These are phyloP conservation scores for Tetragonula carbonaria DNA, from an alignment of 2,888 invertebrate species.

Conservation along the genomic window DNA sequence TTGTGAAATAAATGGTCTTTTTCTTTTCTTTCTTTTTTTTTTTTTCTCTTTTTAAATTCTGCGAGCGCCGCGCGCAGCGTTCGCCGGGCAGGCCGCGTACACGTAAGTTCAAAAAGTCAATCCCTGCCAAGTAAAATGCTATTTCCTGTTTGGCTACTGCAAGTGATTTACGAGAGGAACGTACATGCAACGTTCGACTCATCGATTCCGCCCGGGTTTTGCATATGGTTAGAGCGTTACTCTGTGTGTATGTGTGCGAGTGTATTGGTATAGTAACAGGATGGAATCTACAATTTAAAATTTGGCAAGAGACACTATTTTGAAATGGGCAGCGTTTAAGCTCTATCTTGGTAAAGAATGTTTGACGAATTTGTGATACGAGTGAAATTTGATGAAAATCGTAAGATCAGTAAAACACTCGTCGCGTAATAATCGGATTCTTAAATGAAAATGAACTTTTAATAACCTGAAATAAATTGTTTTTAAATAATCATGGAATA, in stretches of 20 bases:
- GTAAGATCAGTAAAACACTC: neutral
- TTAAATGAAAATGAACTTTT: too few relatives aligned
- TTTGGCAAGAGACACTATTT: neutral
- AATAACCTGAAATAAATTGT: too few relatives aligned
- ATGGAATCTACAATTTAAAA: neutral
- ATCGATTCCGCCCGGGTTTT: conserved; percentile 21
- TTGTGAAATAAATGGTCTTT: too few relatives aligned
- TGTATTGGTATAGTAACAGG: neutral
- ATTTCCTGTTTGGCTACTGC: conserved; percentile 23
- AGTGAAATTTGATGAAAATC: neutral
- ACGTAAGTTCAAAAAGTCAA: conserved; percentile 1
- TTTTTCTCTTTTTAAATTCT: neutral
- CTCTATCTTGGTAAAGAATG: too few relatives aligned
- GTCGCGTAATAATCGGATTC: neutral
- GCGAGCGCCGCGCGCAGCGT: too few relatives aligned
- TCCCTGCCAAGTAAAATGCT: conserved; percentile 11
- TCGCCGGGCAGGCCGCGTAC: neutral
- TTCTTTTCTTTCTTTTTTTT: too few relatives aligned
- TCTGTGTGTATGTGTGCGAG: neutral
- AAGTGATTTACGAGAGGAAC: conserved; percentile 30
- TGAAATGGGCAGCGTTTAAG: too few relatives aligned
- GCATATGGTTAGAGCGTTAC: conserved; percentile 8
- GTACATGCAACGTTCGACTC: conserved; percentile 12
- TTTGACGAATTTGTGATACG: neutral
- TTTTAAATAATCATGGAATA: too few relatives aligned